These are phyloP conservation scores for Pogona vitticeps DNA, from an alignment of 2,113 vertebrate genomes.

Conservation along the genomic window DNA sequence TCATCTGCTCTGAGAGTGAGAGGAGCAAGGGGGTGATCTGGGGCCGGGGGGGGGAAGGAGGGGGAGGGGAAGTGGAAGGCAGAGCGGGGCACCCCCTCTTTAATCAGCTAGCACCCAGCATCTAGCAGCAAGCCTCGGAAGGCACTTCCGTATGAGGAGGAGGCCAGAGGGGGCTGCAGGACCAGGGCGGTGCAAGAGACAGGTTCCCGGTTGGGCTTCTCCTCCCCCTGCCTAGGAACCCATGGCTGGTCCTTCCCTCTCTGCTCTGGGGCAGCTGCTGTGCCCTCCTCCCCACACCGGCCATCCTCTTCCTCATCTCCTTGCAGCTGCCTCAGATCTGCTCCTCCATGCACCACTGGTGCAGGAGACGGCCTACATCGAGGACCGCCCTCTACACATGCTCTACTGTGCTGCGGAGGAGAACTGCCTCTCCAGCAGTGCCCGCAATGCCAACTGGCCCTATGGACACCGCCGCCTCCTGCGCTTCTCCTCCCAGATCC, in stretches of 20 bases:
- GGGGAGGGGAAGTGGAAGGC: no score
- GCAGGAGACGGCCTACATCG: conserved; percentile 94
- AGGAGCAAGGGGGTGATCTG: accelerated
- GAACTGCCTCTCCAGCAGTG: conserved; percentile 90
- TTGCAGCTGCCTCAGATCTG: conserved; percentile 91
- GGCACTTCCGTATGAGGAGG: no score
- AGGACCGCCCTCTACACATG: conserved; percentile 97
- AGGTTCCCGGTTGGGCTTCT: no score
- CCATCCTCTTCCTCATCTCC: accelerated
- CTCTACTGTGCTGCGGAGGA: conserved; percentile 95
- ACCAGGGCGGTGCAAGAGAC: no score
- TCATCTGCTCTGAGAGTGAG: conserved; percentile 99
- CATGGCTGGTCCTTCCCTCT: background rate
- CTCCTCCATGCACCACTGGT: conserved; percentile 89
- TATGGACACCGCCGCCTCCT: conserved; percentile 95
- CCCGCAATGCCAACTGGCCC: conserved; percentile 93
- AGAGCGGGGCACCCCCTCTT: no score
- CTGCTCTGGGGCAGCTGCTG: background rate
- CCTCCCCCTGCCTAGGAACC: background rate
- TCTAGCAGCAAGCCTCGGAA: no score
- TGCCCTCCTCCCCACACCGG: background rate
- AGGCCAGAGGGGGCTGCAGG: no score
- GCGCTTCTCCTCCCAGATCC: conserved; percentile 98
- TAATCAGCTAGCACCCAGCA: no score
- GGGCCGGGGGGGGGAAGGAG: no score